Percentiles rank a stretch among this genome's conserved stretches.
Evolutionary conservation across 1,140 invertebrate species (phyloP).

Genomic region (Camponotus floridanus): DNA sequence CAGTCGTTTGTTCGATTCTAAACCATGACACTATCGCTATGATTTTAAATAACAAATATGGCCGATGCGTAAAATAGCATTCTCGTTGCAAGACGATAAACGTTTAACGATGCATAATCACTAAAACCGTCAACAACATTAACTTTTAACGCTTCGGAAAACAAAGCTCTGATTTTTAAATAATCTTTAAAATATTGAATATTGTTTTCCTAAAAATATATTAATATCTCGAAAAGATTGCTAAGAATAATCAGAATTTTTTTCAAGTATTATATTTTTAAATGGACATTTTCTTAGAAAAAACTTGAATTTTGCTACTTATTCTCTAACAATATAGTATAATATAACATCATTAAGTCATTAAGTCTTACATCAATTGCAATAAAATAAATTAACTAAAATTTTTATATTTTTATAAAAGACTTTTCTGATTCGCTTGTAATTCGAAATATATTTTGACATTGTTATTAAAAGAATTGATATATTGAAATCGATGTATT

Average conservation of each 20-base stretch:
- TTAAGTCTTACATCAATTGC: neutral
- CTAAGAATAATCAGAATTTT: too few relatives aligned
- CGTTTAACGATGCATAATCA: constrained; percentile 54
- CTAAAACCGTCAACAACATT: neutral
- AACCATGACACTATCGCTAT: constrained; percentile 42
- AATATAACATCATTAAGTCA: too few relatives aligned
- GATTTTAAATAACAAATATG: constrained; percentile 56
- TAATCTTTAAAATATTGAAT: neutral
- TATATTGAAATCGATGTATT: neutral
- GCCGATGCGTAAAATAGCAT: constrained; percentile 21
- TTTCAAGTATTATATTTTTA: neutral
- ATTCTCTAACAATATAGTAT: neutral
- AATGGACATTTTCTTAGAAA: neutral
- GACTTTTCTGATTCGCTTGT: neutral
- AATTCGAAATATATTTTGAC: neutral
- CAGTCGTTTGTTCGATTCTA: constrained; percentile 42
- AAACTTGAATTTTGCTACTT: neutral
- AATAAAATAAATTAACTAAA: neutral
- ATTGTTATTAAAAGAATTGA: neutral
- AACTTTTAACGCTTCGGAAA: neutral
- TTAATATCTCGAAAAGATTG: neutral
- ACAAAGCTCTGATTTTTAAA: neutral
- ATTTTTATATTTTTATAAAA: neutral
- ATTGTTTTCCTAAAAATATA: neutral
- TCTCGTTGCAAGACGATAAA: constrained; percentile 46